These are phyloP conservation scores for Drosophila athabasca DNA, from an alignment of 1,140 invertebrate genomes.

Conservation along the genomic window DNA sequence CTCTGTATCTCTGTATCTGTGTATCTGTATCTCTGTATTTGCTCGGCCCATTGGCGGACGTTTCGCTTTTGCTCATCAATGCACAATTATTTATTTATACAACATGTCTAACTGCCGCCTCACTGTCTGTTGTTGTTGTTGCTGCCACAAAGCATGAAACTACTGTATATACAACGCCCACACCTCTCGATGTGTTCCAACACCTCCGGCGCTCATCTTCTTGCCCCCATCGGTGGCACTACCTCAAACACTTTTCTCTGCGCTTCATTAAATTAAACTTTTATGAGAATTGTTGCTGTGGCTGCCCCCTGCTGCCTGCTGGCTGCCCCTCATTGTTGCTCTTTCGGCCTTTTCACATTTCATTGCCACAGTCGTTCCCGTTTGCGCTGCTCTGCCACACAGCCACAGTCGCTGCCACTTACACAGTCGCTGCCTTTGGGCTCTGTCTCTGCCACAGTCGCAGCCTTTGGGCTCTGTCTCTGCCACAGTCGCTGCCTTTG, in stretches of 20 bases:
- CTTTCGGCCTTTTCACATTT: conserved; percentile 64
- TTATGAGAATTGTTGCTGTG: conserved; percentile 43
- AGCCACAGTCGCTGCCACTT: no score
- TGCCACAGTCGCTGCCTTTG: no score
- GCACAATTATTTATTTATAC: conserved; percentile 68
- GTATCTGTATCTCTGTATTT: conserved; percentile 23
- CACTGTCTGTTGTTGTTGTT: conserved; percentile 22
- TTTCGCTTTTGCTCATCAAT: conserved; percentile 59
- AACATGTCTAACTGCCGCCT: conserved; percentile 56
- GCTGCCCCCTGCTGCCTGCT: conserved; percentile 2
- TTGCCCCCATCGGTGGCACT: background rate
- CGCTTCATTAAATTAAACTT: conserved; percentile 64
- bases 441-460: no score
- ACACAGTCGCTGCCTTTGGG: no score
- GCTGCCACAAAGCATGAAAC: conserved; percentile 1
- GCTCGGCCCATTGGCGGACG: conserved; percentile 49
- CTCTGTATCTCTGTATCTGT: conserved; percentile 18
- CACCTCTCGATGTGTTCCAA: conserved; percentile 20
- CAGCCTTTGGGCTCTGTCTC: background rate
- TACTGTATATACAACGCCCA: conserved; percentile 33
- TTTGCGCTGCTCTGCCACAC: no score
- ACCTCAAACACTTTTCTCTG: conserved; percentile 1
- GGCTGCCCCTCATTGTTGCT: conserved; percentile 19
- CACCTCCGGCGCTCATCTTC: conserved; percentile 13
- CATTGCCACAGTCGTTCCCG: conserved; percentile 40